A percentile compares a stretch with the other conserved stretches of the same genome.
phyloP scores from a whole-genome alignment of 1,140 invertebrate species.

The Cepaea nemoralis region DNA sequence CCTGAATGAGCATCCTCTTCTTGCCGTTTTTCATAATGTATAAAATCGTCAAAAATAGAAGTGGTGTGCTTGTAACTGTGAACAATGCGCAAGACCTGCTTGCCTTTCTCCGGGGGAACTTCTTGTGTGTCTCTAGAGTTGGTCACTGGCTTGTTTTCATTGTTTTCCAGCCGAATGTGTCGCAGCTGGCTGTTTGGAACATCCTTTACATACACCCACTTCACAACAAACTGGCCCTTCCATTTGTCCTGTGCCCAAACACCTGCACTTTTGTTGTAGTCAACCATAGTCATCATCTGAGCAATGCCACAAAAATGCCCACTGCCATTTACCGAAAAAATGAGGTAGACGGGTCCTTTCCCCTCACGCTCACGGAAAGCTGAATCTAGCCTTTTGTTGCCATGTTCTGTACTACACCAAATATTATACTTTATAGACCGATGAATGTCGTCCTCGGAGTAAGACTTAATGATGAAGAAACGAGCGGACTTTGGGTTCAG shows the following conservation, averaged over 20 bases:
- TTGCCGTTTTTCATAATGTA: slow-evolving; percentile 95
- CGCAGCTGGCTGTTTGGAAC: slow-evolving; percentile 83
- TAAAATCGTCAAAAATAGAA: slow-evolving; percentile 98
- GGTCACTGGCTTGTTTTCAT: slow-evolving; percentile 98
- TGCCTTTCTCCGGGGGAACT: slow-evolving; percentile 91
- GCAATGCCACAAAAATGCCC: slow-evolving; percentile 99
- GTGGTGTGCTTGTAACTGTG: slow-evolving; percentile 91
- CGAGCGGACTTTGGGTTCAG: slow-evolving; percentile 86
- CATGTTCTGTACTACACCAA: slow-evolving; percentile 98
- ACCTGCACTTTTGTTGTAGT: slow-evolving; percentile 78
- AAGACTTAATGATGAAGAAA: slow-evolving; percentile 98
- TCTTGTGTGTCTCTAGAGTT: slow-evolving; percentile 99
- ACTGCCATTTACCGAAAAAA: slow-evolving; percentile 97
- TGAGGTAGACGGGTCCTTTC: slow-evolving; percentile 88
- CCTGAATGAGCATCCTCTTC: slow-evolving; percentile 81
- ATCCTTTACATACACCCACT: slow-evolving; percentile 99
- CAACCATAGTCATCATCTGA: slow-evolving; percentile 94
- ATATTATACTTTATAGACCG: slow-evolving; percentile 98
- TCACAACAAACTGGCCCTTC: slow-evolving; percentile 90
- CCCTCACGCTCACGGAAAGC: slow-evolving; percentile 87
- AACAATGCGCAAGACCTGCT: slow-evolving; percentile 85
- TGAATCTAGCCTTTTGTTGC: slow-evolving; percentile 94
- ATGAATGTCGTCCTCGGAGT: slow-evolving; percentile 98
- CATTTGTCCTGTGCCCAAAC: slow-evolving; percentile 77
- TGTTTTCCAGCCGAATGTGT: slow-evolving; percentile 96